Base-by-base conservation (phyloP, 2,113 vertebrate species). In the Grammomys dolichurus region DNA sequence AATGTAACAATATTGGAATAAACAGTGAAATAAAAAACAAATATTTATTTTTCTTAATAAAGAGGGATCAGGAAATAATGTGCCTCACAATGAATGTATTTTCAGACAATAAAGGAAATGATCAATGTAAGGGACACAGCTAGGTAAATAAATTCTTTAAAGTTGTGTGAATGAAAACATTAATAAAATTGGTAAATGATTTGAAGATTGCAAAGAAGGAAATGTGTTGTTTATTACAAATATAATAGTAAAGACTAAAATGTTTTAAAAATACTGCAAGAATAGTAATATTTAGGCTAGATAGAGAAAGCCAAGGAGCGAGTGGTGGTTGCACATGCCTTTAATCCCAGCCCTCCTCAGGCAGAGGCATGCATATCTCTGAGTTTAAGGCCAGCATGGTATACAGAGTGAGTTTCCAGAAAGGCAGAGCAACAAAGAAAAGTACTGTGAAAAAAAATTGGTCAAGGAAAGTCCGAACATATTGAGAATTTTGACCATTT, bases 211-310 rank as follows among this genome's bases (percentile, higher is more conserved):
- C 58, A 82, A 19, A 7, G 46, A 87, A 81, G 70, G 56, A 1
- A 48, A 90, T 70, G 4, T 54, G 13, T 60, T 85, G 1, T 51
- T 81, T 77, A 82, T 67, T 63, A 89, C 12, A 87, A 91, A 91
- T 58, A 2, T 86, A 7, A 77, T 81, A 70, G 7, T 19, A 67
- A 76, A 56, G 17, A 28, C 4, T 67, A 75, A 11, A 58, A 60
- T 80, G n/a, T n/a, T 85, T 80, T 93, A 36, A 91, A 96, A 81
- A 26, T 69, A 54, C 46, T 91, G 33, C 4, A 69, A 84, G 16
- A 75, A 0, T 58, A 19, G 12, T 91, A 94, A 51, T 43, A 72
- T 78, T 95, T 89, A 72, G 56, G 36, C 1, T 16, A 90, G 65
- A 70, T 82, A 22, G 20, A n/a, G 20, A 91, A 73, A 46, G 1